Evolutionary conservation across 2,888 invertebrate species (phyloP), one percentile per base, ranked within the genome.

Genomic region (Rhamphomyia laevipes): DNA sequence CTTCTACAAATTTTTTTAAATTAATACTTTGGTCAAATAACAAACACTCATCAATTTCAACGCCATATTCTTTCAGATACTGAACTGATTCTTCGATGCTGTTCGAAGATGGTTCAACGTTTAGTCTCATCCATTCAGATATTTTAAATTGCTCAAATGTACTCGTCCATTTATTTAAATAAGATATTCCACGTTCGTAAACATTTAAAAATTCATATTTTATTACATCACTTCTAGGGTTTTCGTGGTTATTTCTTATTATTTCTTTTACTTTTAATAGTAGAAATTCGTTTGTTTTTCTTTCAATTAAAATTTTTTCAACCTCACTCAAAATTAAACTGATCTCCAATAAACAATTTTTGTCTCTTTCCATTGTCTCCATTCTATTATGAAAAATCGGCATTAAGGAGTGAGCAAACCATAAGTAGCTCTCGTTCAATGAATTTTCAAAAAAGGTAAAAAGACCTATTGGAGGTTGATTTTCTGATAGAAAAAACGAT

Each of bases 311-410:
- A 5, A 27, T 31, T n/a, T 27, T 30, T 31, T 11, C 1, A n/a
- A 31, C 16, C 16, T n/a, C 13, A 30, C 12, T 31, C 15, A 43
- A 16, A 16, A 43, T 30, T 30, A 17, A 43, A 15, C 27, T 43
- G 6, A 43, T 30, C 31, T 43, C 43, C 17, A 43, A 12, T 15
- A 30, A 27, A 30, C n/a, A 43, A 31, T 31, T 43, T 23, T 43
- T 43, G 13, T 43, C 30, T 16, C 27, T 43, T 43, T 43, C 43
- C 30, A 43, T 43, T 43, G 21, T 27, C n/a, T 43, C 43, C 27
- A 43, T 43, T 37, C 35, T 37, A 4, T 3, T 6, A 37, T 37
- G 35, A 37, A n/a, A 37, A 37, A 37, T 37, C n/a, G 35, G 3
- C 35, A 37, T 37, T 37, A 37, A 37, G n/a, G 35, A 37, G n/a